Evolutionary conservation across 2,888 invertebrate species (phyloP).

Genomic region (Bombylius major): DNA sequence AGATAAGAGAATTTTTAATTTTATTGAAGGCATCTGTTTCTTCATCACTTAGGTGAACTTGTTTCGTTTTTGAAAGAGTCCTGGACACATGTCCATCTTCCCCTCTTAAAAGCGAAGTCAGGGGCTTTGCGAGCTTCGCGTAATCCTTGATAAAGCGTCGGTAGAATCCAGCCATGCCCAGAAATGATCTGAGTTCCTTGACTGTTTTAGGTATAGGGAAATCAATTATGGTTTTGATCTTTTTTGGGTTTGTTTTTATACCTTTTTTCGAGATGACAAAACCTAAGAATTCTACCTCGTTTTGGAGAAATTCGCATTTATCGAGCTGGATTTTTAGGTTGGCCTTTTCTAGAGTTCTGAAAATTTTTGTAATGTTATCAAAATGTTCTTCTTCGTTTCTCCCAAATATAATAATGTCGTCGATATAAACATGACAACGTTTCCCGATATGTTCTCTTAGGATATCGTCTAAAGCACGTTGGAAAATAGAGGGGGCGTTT

Average conservation of each 20-base stretch:
- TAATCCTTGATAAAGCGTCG: constrained; percentile 15
- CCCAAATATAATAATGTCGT: no score
- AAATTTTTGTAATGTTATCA: no score
- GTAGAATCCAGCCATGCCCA: constrained; percentile 16
- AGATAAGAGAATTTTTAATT: background rate
- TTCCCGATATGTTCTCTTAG: constrained; percentile 7
- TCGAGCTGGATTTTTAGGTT: constrained; percentile 1
- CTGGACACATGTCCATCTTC: background rate
- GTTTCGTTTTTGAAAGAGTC: constrained; percentile 9
- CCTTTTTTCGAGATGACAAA: constrained; percentile 19
- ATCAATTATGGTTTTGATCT: constrained; percentile 14
- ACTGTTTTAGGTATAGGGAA: constrained; percentile 13
- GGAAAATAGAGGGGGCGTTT: constrained; percentile 9
- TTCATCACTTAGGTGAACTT: background rate
- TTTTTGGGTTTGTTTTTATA: constrained; percentile 18
- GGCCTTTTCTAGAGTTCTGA: no score
- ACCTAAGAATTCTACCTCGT: constrained; percentile 23
- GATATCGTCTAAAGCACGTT: constrained; percentile 6
- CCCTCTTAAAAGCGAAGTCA: constrained; percentile 9
- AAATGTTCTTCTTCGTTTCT: no score
- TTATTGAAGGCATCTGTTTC: background rate
- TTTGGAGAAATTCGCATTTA: constrained; percentile 20
- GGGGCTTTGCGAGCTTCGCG: constrained; percentile 15
- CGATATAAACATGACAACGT: constrained; percentile 7
- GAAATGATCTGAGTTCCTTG: constrained; percentile 13